Evolutionary conservation across 1,140 invertebrate genomes (phyloP).

Genomic region (Brachionus asplanchnoidis): DNA sequence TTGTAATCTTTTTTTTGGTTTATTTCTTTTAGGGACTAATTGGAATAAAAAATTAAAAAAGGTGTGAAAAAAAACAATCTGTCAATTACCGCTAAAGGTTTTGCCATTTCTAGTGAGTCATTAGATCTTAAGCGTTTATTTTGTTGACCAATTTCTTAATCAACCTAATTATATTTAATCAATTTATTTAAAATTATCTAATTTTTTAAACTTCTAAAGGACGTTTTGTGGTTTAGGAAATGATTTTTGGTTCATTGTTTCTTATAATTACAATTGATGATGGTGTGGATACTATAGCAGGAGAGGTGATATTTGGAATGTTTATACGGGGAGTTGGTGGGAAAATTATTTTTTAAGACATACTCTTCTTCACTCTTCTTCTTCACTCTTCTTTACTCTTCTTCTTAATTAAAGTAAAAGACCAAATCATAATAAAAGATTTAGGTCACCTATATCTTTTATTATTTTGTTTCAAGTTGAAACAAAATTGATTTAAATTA

Average conservation of each 20-base stretch:
- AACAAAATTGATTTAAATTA: background rate
- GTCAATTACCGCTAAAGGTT: background rate
- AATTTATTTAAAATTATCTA: background rate
- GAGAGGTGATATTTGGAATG: conserved; percentile 22
- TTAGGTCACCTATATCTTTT: too few species aligned
- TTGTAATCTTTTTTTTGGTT: background rate
- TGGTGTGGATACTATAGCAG: background rate
- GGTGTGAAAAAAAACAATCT: background rate
- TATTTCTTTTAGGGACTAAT: background rate
- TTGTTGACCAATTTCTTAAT: background rate
- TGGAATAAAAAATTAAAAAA: background rate
- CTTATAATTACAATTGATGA: conserved; percentile 14
- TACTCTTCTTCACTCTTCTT: background rate
- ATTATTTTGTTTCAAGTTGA: too few species aligned
- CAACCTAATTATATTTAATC: background rate
- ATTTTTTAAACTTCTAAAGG: background rate
- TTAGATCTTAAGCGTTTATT: conserved; percentile 14
- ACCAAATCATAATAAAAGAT: background rate
- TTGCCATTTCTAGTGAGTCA: background rate
- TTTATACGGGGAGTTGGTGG: background rate
- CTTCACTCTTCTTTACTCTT: too few species aligned
- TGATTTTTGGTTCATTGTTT: background rate
- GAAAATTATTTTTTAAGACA: background rate
- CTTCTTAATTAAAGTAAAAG: background rate
- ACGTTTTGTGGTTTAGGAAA: background rate